Evolutionary conservation across 2,113 vertebrate species (phyloP), one percentile per base, ranked within the genome.

Genomic region (Chrysochloris asiatica): DNA sequence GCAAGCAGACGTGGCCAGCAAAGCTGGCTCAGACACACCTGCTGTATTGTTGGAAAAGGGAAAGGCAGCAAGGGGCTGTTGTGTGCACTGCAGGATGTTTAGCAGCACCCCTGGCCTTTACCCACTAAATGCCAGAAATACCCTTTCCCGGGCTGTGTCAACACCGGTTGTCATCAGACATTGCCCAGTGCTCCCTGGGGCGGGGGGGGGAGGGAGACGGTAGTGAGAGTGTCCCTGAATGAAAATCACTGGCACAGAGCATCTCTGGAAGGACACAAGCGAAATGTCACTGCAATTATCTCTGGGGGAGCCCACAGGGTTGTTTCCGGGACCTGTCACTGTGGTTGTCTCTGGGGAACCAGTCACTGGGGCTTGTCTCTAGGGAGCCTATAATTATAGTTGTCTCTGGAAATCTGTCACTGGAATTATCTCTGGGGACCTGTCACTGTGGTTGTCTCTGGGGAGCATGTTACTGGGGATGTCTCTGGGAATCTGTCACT

Each of bases 11-110:
- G 2, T n/a, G 8, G 54, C 88, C 56, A 13, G 28, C 30, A n/a
- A 36, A 75, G 63, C 52, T 83, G 24, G 36, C 30, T 78, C 3
- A 36, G 77, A 83, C 56, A 85, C 26, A 81, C 80, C 47, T 69
- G 71, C 71, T 26, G 0, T 17, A 61, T 52, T 61, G 72, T 36
- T 87, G 77, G 50, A 63, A 87, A 88, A 87, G 5, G 33, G 13
- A 43, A 76, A 59, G 45, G 47, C 45, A 63, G 36, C 26, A 61
- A 24, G 56, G 61, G 30, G 5, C 33, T 36, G 36, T 21, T 12
- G 33, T 47, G 8, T 7, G 48, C 11, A 30, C 0, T 2, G 45
- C 1, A 56, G 19, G 48, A 3, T 4, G 22, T 14, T 45, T 38
- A 73, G 75, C 4, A 41, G 41, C 52, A 63, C 50, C 63, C 75